Base-by-base conservation (phyloP, 2,797 vertebrate genomes). In the Chelmon rostratus region DNA sequence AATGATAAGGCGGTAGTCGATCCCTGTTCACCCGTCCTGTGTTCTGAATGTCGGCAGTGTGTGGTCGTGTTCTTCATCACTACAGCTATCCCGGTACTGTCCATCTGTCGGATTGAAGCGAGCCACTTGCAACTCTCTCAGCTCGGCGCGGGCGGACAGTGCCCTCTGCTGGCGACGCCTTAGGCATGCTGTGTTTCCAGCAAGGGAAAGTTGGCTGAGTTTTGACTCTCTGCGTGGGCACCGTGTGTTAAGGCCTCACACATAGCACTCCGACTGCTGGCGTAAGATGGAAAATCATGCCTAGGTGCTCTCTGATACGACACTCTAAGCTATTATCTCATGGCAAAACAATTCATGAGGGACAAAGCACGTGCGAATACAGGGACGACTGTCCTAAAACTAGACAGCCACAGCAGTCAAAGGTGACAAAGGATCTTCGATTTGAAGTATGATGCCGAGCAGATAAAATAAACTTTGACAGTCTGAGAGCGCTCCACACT, bases 101-200 rank as follows among this genome's bases (percentile, higher is more conserved):
- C 52, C 5, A 2, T 56, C 65, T 40, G 31, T 6, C 16, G 38
- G 46, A 28, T 65, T 79, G 71, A 79, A 35, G 59, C 13, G 18
- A 79, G 62, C 53, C 56, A 56, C 21, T 25, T 70, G 70, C 28
- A 61, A 28, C 69, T 67, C 49, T 35, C 50, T 72, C 15, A 18
- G 69, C 53, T 35, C 19, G 12, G 25, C 68, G 78, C 56, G 4
- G 67, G 76, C 57, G 49, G 81, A 79, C 69, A 46, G 78, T 56
- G 80, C 92, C 94, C 92, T 86, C 93, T 93, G 81, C 86, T 93
- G 93, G 90, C 42, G 8, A 72, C 12, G 40, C 18, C 42, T 63
- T 67, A 7, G 37, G 40, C 46, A 28, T 54, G 58, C 80, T 72
- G 50, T 44, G 19, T 47, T 44, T 37, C 23, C 31, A 68, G 44